Evolutionary conservation across 2,113 vertebrate genomes (phyloP).

Genomic region (Osmerus eperlanus): DNA sequence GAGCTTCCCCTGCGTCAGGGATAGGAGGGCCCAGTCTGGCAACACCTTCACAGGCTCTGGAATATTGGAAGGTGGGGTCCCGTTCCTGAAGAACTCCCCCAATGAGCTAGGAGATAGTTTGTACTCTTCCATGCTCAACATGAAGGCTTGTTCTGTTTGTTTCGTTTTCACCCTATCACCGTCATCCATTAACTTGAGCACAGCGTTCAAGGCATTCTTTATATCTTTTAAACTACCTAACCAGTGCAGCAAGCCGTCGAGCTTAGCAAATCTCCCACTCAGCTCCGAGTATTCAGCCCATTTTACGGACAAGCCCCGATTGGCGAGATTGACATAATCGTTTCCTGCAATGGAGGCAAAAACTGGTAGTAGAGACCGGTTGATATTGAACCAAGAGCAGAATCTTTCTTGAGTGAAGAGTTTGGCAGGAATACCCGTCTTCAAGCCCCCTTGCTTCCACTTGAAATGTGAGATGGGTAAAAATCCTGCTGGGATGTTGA

Average conservation of each 20-base stretch:
- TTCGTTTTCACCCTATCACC: constrained; percentile 11
- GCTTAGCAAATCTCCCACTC: background rate
- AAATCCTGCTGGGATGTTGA: constrained; percentile 74
- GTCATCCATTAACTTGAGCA: constrained; percentile 57
- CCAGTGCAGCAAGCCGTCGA: constrained; percentile 77
- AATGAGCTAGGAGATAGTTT: constrained; percentile 56
- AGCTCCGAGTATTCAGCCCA: constrained; percentile 46
- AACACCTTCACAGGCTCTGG: constrained; percentile 45
- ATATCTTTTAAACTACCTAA: constrained; percentile 64
- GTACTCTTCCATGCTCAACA: constrained; percentile 72
- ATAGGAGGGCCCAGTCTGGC: constrained; percentile 69
- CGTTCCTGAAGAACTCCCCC: constrained; percentile 67
- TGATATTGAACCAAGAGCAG: constrained; percentile 67
- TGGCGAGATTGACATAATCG: constrained; percentile 63
- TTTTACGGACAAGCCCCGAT: constrained; percentile 7
- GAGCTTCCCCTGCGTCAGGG: constrained; percentile 68
- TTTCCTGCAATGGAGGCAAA: constrained; percentile 81
- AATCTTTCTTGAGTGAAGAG: constrained; percentile 66
- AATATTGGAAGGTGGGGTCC: constrained; percentile 37
- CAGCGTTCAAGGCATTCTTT: constrained; percentile 55
- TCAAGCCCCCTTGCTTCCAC: constrained; percentile 61
- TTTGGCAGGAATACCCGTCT: constrained; percentile 67
- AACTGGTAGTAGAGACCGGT: constrained; percentile 71
- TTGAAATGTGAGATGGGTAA: constrained; percentile 75
- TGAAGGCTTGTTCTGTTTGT: constrained; percentile 47